phyloP scores from a whole-genome alignment of 2,888 invertebrate species.

The Theretra japonica region DNA sequence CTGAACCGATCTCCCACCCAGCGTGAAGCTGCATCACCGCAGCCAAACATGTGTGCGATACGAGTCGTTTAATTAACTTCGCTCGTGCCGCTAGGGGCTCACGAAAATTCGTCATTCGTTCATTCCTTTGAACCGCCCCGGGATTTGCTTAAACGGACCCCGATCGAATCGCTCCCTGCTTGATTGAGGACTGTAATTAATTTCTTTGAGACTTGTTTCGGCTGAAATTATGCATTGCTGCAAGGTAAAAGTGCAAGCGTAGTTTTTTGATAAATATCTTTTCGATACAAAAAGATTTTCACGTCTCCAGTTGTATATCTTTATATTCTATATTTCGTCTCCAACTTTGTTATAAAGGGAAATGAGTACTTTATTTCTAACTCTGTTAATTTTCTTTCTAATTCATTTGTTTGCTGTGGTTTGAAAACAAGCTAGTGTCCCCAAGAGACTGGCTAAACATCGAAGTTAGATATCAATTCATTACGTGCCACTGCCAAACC shows the following conservation, averaged over 20 bases:
- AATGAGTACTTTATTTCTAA: too few relatives aligned
- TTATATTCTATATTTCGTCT: too few relatives aligned
- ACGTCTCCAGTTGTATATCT: too few relatives aligned
- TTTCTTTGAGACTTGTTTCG: slow-evolving; percentile 5
- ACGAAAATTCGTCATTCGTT: slow-evolving; percentile 21
- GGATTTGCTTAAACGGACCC: slow-evolving; percentile 11
- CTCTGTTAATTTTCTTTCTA: too few relatives aligned
- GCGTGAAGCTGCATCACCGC: not conserved
- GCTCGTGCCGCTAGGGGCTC: not conserved
- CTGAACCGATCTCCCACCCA: not conserved
- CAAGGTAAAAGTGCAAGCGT: not conserved
- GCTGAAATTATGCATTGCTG: not conserved
- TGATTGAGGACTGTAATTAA: slow-evolving; percentile 20
- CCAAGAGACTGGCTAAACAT: too few relatives aligned
- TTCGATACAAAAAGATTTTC: too few relatives aligned
- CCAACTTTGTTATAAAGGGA: too few relatives aligned
- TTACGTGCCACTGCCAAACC: too few relatives aligned
- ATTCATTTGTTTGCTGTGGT: too few relatives aligned
- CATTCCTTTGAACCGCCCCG: slow-evolving; percentile 7
- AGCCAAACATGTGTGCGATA: not conserved
- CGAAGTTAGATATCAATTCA: too few relatives aligned
- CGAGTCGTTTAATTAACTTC: slow-evolving; percentile 9
- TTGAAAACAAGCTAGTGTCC: too few relatives aligned
- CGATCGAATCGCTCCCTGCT: not conserved
- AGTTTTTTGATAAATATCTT: too few relatives aligned